Percentiles rank a stretch among this genome's conserved stretches.
Conservation (phyloP, 2,888 invertebrate species). For the Lumbricus terrestris region DNA sequence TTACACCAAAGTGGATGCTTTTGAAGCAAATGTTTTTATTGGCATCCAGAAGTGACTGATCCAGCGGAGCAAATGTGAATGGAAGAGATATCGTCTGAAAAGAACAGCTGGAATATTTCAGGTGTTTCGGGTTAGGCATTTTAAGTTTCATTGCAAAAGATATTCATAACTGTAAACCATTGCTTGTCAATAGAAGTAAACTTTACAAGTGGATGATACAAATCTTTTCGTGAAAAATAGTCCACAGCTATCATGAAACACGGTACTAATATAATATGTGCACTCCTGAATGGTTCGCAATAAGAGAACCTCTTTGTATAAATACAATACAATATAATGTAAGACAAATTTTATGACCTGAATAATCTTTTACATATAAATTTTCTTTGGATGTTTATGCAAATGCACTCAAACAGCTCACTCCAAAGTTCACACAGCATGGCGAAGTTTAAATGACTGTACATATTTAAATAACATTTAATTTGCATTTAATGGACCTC, state of each 20-base stretch:
- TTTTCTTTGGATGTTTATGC: not conserved
- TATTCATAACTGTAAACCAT: not conserved
- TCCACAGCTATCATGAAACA: not conserved
- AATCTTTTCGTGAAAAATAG: not conserved
- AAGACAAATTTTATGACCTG: too few relatives aligned
- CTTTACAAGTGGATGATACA: not conserved
- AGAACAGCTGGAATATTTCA: not conserved
- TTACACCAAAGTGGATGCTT: constrained; percentile 12
- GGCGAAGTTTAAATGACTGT: not conserved
- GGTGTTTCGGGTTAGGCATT: not conserved
- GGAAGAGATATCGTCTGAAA: not conserved
- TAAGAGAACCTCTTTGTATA: too few relatives aligned
- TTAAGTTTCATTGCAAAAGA: too few relatives aligned
- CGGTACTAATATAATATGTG: too few relatives aligned
- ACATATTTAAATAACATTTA: not conserved
- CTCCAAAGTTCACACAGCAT: not conserved
- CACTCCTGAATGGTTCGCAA: too few relatives aligned
- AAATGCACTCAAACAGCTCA: not conserved
- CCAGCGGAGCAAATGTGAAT: not conserved
- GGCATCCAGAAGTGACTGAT: not conserved
- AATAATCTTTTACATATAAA: not conserved
- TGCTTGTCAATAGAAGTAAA: not conserved
- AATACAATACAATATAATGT: too few relatives aligned
- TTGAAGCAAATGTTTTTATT: constrained; percentile 7
- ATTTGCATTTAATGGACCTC: not conserved